A percentile compares a stretch with the other conserved stretches of the same genome.
Evolutionary conservation across 37 sponge, comb jelly and placozoan genomes (phyloP).

Genomic region (Agelas oroides): DNA sequence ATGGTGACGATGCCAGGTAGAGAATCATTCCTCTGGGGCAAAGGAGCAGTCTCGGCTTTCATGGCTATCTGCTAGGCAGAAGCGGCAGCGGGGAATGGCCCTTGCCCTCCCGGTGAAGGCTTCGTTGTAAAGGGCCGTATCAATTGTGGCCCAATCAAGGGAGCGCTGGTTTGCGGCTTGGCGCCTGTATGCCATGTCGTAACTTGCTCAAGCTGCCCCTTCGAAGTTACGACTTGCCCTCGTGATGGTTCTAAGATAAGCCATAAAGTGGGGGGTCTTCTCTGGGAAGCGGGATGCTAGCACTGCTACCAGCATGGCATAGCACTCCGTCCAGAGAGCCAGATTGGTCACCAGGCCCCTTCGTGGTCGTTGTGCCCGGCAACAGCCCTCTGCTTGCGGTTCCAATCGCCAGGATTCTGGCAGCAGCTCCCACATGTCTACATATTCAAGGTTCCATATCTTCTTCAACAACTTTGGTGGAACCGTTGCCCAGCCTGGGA

Average conservation of each 20-base stretch:
- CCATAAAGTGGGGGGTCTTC: neutral
- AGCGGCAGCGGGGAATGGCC: neutral
- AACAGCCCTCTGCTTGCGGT: neutral
- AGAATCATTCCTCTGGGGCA: neutral
- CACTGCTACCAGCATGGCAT: neutral
- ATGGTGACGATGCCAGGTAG: no score
- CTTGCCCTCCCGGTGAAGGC: neutral
- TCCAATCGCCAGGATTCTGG: neutral
- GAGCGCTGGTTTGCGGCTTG: neutral
- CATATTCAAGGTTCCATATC: neutral
- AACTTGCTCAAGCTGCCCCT: neutral
- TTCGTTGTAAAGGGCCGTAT: neutral
- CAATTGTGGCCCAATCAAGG: neutral
- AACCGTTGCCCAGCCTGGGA: neutral
- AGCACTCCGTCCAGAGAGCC: neutral
- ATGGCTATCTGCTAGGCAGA: slow-evolving; percentile 2
- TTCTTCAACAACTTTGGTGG: neutral
- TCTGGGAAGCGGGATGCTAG: neutral
- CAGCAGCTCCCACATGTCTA: slow-evolving; percentile 11
- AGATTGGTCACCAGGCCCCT: neutral
- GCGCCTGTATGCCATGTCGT: slow-evolving; percentile 14
- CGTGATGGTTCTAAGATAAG: neutral
- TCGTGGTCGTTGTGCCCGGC: neutral
- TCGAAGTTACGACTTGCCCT: neutral
- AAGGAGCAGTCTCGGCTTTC: neutral